Percentiles rank a stretch among this genome's conserved stretches.
Conservation (phyloP, 2,113 vertebrate genomes). For the Sapajus apella region DNA sequence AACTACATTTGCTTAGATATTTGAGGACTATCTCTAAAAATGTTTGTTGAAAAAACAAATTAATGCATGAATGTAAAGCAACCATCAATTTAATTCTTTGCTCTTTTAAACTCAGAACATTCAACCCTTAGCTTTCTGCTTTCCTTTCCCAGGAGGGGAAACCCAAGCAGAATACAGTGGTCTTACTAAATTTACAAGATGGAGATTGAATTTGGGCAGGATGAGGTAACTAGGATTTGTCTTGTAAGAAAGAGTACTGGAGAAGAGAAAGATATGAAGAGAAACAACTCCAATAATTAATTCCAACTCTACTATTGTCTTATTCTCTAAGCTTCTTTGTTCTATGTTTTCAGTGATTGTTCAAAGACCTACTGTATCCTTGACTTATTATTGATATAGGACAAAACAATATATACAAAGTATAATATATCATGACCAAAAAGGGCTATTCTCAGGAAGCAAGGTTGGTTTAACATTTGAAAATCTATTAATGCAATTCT, state of each 20-base stretch:
- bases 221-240: background rate
- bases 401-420: background rate
- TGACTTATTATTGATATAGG: constrained; percentile 18
- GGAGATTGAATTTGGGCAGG: background rate
- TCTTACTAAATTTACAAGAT: background rate
- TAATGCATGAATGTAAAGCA: background rate
- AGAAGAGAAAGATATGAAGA: constrained; percentile 4
- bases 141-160: background rate
- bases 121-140: background rate
- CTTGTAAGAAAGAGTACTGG: background rate
- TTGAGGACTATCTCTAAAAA: background rate
- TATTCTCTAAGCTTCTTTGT: background rate
- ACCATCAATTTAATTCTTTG: constrained; percentile 2
- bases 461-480: background rate
- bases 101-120: background rate
- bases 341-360: background rate
- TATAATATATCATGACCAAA: background rate
- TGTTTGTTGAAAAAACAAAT: background rate
- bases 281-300: background rate
- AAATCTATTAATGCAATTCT: background rate
- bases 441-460: background rate
- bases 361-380: background rate
- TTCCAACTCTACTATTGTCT: background rate
- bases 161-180: background rate
- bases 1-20: too few relatives aligned